Percentiles rank a stretch among this genome's conserved stretches.
phyloP scores from a whole-genome alignment of 2,888 invertebrate species.

The Camptogramma bilineatum region DNA sequence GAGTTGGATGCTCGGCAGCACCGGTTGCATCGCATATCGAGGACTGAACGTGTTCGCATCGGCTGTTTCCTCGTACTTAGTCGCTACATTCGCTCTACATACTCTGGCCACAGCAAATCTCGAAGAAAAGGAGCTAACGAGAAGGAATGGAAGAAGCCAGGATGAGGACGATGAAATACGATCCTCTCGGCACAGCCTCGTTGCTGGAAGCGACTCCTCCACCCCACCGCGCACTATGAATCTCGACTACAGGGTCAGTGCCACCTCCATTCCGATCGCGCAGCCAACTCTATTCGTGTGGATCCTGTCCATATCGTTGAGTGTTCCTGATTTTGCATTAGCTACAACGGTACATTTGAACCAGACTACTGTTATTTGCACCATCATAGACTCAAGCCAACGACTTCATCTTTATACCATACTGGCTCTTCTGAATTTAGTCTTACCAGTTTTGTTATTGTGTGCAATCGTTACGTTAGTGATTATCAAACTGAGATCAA shows the following conservation, averaged over 20 bases:
- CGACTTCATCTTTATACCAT: slow-evolving; percentile 73
- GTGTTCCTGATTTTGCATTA: slow-evolving; percentile 85
- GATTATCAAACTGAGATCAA: slow-evolving; percentile 64
- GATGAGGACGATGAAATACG: slow-evolving; percentile 77
- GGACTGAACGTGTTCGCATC: slow-evolving; percentile 84
- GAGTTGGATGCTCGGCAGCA: slow-evolving; percentile 81
- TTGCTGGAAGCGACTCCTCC: slow-evolving; percentile 77
- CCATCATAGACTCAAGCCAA: slow-evolving; percentile 81
- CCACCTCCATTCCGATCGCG: slow-evolving; percentile 75
- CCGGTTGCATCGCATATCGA: slow-evolving; percentile 81
- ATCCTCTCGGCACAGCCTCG: slow-evolving; percentile 79
- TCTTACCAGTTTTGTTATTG: slow-evolving; percentile 71
- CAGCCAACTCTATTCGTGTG: slow-evolving; percentile 85
- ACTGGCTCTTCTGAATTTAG: slow-evolving; percentile 71
- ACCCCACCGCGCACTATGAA: slow-evolving; percentile 82
- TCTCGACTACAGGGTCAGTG: slow-evolving; percentile 80
- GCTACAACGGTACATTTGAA: slow-evolving; percentile 77
- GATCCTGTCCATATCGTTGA: slow-evolving; percentile 84
- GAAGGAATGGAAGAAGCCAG: slow-evolving; percentile 63
- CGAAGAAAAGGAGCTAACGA: slow-evolving; percentile 69
- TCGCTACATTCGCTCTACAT: slow-evolving; percentile 85
- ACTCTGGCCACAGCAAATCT: slow-evolving; percentile 83
- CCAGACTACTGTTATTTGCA: slow-evolving; percentile 73
- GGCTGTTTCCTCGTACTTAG: slow-evolving; percentile 84
- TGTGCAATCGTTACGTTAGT: slow-evolving; percentile 60